Evolutionary conservation across 2,797 vertebrate species (phyloP), one percentile per base, ranked within the genome.

Genomic region (Micromesistius poutassou): DNA sequence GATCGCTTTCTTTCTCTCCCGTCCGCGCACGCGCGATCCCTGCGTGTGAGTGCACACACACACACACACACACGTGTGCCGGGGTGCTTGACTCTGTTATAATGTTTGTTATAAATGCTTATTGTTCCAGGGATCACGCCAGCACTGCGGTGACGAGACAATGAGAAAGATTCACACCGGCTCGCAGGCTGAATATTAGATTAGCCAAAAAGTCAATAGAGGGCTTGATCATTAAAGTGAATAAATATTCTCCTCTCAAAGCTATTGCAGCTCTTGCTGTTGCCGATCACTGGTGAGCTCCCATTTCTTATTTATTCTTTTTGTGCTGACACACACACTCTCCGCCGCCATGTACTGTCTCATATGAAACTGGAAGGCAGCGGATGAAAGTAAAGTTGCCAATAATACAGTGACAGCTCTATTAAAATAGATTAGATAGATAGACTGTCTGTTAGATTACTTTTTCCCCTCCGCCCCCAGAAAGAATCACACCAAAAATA

Each of bases 121-220:
- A 91, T 91, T 90, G 87, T 93, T 83, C 82, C 81, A 80, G 83
- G 86, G 87, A 90, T 90, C 83, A 83, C 76, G 9, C 73, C 87
- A 88, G 93, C 92, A 93, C 91, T 91, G 89, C 89, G 87, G 85
- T 76, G 82, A 38, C 9, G 36, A 38, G 36, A 38, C 62, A 75
- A 89, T 89, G 87, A 86, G 84, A 88, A 87, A 90, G 87, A 91
- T 88, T 89, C 89, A 90, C 80, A 74, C 50, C n/a, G 25, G 62
- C 71, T 72, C 81, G 89, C 81, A 85, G 89, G 87, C 87, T 88
- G 92, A 93, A 94, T 95, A 95, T 95, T 93, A 93, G 93, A 94
- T 94, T 93, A 83, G 90, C 88, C 82, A 85, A 91, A 93, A 94
- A 93, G 94, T 94, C 94, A 95, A 93, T 93, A 93, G 91, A 93